Percentiles rank a stretch among this genome's conserved stretches.
phyloP scores from a whole-genome alignment of 2,888 invertebrate species.

The Atherix ibis region DNA sequence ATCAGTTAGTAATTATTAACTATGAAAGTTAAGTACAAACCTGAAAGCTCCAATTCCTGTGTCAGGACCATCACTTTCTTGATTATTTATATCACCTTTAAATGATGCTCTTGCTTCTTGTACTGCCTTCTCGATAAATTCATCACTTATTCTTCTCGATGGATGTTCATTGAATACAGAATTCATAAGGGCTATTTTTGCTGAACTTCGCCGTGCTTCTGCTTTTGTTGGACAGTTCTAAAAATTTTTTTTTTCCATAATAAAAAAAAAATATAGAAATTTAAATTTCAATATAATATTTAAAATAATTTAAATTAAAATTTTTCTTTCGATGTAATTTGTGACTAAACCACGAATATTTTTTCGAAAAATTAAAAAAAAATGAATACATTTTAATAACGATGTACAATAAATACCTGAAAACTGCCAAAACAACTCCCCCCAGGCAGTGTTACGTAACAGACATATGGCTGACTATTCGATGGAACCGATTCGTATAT shows the following conservation, averaged over 20 bases:
- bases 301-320: background rate
- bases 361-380: background rate
- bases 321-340: background rate
- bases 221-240: slow-evolving; percentile 91
- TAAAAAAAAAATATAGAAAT: background rate
- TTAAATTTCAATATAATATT: no score
- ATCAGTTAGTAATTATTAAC: no score
- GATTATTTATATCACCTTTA: slow-evolving; percentile 44
- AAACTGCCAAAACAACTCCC: slow-evolving; percentile 94
- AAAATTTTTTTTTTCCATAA: slow-evolving; percentile 9
- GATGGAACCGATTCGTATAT: slow-evolving; percentile 91
- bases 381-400: no score
- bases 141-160: slow-evolving; percentile 78
- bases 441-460: slow-evolving; percentile 87
- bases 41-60: slow-evolving; percentile 57
- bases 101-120: slow-evolving; percentile 80
- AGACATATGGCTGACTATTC: slow-evolving; percentile 80
- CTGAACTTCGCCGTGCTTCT: slow-evolving; percentile 83
- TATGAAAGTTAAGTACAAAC: no score
- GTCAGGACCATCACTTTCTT: slow-evolving; percentile 48
- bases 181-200: slow-evolving; percentile 92
- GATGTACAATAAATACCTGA: slow-evolving; percentile 42
- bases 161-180: slow-evolving; percentile 94
- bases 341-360: background rate
- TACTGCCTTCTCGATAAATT: slow-evolving; percentile 87